Evolutionary conservation across 1,140 invertebrate species (phyloP).

Genomic region (Micrasema longulum): DNA sequence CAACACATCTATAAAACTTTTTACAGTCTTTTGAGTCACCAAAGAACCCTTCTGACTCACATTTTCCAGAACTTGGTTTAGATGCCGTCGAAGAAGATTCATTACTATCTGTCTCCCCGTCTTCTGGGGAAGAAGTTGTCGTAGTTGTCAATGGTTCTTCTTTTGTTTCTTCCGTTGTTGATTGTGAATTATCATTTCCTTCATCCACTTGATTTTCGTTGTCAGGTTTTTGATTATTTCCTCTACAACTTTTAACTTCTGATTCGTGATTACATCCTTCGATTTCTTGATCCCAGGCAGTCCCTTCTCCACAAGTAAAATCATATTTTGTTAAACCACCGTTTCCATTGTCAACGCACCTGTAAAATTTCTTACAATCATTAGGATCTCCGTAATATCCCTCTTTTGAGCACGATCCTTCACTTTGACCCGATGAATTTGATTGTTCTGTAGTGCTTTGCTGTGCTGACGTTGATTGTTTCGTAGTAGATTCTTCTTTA

Average conservation of each 20-base stretch:
- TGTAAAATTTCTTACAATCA: constrained; percentile 78
- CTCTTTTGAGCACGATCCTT: constrained; percentile 61
- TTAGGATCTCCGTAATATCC: constrained; percentile 65
- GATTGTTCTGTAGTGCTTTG: constrained; percentile 71
- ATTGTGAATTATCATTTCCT: constrained; percentile 39
- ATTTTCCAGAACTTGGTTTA: constrained; percentile 35
- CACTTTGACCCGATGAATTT: constrained; percentile 51
- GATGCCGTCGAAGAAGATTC: too few relatives aligned
- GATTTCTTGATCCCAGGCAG: constrained; percentile 78
- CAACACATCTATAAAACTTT: constrained; percentile 74
- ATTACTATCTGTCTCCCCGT: too few relatives aligned
- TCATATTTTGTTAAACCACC: constrained; percentile 73
- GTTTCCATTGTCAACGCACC: constrained; percentile 76
- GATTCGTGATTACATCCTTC: constrained; percentile 77
- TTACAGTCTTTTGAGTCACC: constrained; percentile 56
- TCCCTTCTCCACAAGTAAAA: constrained; percentile 79
- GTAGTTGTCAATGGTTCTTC: constrained; percentile 14
- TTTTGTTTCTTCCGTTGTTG: constrained; percentile 29
- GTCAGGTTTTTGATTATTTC: constrained; percentile 35
- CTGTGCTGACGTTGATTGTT: constrained; percentile 38
- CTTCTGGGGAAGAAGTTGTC: constrained; percentile 22
- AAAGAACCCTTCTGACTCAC: constrained; percentile 66
- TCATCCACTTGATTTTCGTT: constrained; percentile 38
- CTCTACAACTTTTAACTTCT: constrained; percentile 62
- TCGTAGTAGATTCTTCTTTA: constrained; percentile 28